Conservation (phyloP, 2,888 invertebrate genomes). For the Dryobota labecula region DNA sequence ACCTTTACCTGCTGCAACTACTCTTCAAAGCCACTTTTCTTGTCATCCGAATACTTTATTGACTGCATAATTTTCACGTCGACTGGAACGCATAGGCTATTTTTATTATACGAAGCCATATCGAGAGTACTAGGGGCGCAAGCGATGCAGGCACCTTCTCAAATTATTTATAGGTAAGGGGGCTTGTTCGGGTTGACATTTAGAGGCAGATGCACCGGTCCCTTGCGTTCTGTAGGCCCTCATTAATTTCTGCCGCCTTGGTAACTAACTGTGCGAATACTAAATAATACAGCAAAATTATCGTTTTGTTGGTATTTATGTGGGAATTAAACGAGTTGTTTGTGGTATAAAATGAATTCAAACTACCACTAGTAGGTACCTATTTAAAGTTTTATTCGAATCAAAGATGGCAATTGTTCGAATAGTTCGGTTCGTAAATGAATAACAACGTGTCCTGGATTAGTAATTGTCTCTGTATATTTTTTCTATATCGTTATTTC, state of each 20-base stretch:
- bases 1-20: slow-evolving; percentile 27
- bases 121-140: slow-evolving; percentile 79
- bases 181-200: slow-evolving; percentile 85
- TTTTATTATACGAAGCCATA: slow-evolving; percentile 85
- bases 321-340: slow-evolving; percentile 36
- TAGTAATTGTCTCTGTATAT: slow-evolving; percentile 11
- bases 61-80: slow-evolving; percentile 77
- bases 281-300: slow-evolving; percentile 66
- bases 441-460: slow-evolving; percentile 17
- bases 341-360: slow-evolving; percentile 17
- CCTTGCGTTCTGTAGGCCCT: slow-evolving; percentile 74
- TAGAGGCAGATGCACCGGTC: slow-evolving; percentile 82
- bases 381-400: slow-evolving; percentile 18
- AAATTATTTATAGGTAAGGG: slow-evolving; percentile 86
- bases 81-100: slow-evolving; percentile 76
- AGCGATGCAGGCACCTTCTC: slow-evolving; percentile 77
- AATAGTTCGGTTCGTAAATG: slow-evolving; percentile 11
- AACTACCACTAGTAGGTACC: background rate
- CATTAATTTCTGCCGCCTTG: slow-evolving; percentile 83
- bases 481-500: slow-evolving; percentile 42
- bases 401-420: slow-evolving; percentile 22
- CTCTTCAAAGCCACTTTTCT: slow-evolving; percentile 61
- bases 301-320: slow-evolving; percentile 37
- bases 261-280: slow-evolving; percentile 73
- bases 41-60: slow-evolving; percentile 63